These are phyloP conservation scores for Eonycteris spelaea DNA, from an alignment of 2,113 vertebrate species.

Conservation along the genomic window DNA sequence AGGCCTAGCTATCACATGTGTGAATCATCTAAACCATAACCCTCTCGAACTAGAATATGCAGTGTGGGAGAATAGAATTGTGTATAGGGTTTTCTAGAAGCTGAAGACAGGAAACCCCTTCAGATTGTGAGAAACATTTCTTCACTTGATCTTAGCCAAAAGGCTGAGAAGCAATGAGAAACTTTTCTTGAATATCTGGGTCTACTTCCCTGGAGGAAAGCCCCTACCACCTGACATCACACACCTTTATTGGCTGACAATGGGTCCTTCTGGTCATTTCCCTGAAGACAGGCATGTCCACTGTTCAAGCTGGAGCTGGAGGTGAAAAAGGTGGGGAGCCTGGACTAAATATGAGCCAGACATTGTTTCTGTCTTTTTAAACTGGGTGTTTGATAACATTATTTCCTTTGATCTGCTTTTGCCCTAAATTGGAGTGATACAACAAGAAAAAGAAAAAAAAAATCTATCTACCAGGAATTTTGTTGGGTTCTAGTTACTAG, in stretches of 20 bases:
- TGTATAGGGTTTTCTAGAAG: neutral
- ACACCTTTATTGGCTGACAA: neutral
- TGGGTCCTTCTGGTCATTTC: neutral
- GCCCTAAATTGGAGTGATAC: neutral
- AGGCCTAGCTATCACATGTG: neutral
- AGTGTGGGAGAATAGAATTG: neutral
- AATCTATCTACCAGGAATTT: neutral
- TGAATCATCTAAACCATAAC: neutral
- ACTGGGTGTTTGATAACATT: neutral
- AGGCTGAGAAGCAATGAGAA: neutral
- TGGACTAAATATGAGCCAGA: neutral
- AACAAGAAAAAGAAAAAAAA: neutral
- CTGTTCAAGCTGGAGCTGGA: neutral
- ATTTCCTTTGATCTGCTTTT: neutral
- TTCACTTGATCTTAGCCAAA: too few species aligned
- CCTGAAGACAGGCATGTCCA: neutral
- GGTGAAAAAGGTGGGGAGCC: neutral
- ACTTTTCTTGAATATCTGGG: neutral
- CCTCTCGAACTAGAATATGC: neutral
- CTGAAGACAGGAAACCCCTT: neutral
- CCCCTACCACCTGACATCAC: neutral
- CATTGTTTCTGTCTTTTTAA: neutral
- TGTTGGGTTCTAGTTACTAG: neutral
- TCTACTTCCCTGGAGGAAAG: neutral
- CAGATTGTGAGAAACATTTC: neutral